These are phyloP conservation scores for Dendrolimus pini DNA, from an alignment of 2,888 invertebrate species.

Conservation along the genomic window DNA sequence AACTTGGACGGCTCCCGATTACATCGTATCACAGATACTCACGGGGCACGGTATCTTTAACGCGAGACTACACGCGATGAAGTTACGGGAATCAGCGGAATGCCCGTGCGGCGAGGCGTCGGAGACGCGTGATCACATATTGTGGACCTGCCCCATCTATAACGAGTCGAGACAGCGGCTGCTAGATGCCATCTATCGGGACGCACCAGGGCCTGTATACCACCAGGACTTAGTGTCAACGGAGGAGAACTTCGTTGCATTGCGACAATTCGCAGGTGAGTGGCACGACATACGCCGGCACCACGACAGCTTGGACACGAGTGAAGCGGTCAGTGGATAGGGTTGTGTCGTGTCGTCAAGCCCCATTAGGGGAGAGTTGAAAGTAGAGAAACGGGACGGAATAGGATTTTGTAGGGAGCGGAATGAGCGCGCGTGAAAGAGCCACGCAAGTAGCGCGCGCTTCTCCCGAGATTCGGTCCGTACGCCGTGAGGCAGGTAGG, in stretches of 20 bases:
- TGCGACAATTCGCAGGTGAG: not conserved
- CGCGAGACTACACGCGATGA: conserved; percentile 1
- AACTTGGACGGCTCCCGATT: conserved; percentile 14
- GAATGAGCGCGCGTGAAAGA: too few species aligned
- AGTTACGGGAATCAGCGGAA: not conserved
- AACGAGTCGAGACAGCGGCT: not conserved
- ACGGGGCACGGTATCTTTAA: conserved; percentile 12
- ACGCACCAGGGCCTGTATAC: not conserved
- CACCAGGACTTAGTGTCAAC: not conserved
- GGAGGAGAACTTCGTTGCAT: not conserved
- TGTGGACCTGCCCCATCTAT: conserved; percentile 3
- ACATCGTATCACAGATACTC: conserved; percentile 12
- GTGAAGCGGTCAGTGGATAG: too few species aligned
- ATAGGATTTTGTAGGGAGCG: too few species aligned
- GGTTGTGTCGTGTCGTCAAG: too few species aligned
- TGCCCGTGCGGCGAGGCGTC: not conserved
- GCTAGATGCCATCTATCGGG: not conserved
- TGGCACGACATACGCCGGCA: not conserved
- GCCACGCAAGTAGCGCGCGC: too few species aligned
- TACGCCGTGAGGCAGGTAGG: too few species aligned
- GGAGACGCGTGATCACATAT: conserved; percentile 2
- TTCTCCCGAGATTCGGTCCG: too few species aligned
- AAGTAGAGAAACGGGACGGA: too few species aligned
- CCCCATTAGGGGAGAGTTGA: too few species aligned
- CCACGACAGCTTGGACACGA: too few species aligned